Evolutionary conservation across 92 coral and sea anemone genomes (phyloP).

Genomic region (Porites cylindrica): DNA sequence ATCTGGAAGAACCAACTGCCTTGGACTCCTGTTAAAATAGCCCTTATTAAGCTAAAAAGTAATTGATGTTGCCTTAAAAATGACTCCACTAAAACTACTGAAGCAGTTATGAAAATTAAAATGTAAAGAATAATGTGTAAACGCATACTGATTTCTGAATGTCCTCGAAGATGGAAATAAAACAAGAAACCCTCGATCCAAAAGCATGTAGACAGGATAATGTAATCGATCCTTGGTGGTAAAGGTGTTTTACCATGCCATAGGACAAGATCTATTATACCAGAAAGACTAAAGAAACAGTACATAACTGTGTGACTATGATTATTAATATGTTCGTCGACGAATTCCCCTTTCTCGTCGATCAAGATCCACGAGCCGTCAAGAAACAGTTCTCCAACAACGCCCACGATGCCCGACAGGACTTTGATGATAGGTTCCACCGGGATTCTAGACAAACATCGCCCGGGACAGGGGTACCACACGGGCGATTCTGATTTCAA

Average conservation of each 20-base stretch:
- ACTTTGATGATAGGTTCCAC: slow-evolving; percentile 81
- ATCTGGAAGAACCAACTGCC: slow-evolving; percentile 95
- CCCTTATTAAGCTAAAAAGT: slow-evolving; percentile 65
- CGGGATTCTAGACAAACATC: slow-evolving; percentile 60
- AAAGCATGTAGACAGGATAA: slow-evolving; percentile 70
- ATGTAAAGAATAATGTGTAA: slow-evolving; percentile 80
- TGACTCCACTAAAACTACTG: slow-evolving; percentile 66
- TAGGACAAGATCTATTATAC: slow-evolving; percentile 74
- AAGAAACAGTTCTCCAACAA: slow-evolving; percentile 63
- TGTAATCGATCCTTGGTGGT: slow-evolving; percentile 72
- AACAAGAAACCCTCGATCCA: slow-evolving; percentile 85
- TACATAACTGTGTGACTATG: slow-evolving; percentile 90
- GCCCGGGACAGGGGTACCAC: slow-evolving; percentile 58
- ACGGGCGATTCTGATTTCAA: slow-evolving; percentile 12
- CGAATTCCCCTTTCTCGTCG: slow-evolving; percentile 67
- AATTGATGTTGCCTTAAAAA: slow-evolving; percentile 48
- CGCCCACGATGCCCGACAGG: slow-evolving; percentile 57
- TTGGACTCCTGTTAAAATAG: slow-evolving; percentile 77
- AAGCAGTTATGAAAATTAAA: slow-evolving; percentile 70
- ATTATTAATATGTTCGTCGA: slow-evolving; percentile 61
- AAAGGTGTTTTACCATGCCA: slow-evolving; percentile 51
- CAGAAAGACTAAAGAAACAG: slow-evolving; percentile 86
- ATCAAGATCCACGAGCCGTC: slow-evolving; percentile 66
- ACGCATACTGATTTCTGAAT: slow-evolving; percentile 75
- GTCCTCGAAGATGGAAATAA: slow-evolving; percentile 81